These are phyloP conservation scores for Copidosoma floridanum DNA, from an alignment of 1,140 invertebrate genomes.

Conservation along the genomic window DNA sequence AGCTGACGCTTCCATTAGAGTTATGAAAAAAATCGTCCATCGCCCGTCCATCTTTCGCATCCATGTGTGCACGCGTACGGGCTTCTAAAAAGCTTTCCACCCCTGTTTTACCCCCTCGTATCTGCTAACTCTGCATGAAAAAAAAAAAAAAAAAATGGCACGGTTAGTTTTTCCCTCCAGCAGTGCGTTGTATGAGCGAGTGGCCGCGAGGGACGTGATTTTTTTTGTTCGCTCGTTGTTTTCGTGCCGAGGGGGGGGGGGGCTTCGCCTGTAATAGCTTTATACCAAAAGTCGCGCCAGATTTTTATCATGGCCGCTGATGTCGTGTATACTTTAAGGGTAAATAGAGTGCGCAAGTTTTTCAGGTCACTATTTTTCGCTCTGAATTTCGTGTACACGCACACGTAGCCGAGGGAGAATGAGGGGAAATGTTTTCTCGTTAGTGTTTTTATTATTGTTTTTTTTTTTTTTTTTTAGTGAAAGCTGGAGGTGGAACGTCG, in stretches of 20 bases:
- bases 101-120: constrained; percentile 1
- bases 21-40: constrained; percentile 25
- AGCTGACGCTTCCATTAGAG: constrained; percentile 24
- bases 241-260: background rate
- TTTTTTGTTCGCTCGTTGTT: constrained; percentile 1
- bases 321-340: background rate
- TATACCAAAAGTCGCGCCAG: background rate
- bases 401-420: no score
- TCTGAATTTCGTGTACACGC: no score
- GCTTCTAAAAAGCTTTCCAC: constrained; percentile 1
- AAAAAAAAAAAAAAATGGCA: constrained; percentile 3
- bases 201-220: background rate
- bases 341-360: background rate
- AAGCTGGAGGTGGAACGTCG: no score
- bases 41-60: background rate
- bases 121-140: constrained; percentile 6
- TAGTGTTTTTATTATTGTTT: no score
- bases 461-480: no score
- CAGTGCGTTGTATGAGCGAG: constrained; percentile 12
- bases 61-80: background rate
- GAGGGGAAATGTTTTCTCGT: no score
- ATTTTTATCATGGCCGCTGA: no score
- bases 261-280: background rate
- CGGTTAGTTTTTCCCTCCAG: no score
- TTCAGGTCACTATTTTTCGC: background rate